Conservation (phyloP, 2,888 invertebrate genomes). For the Rhimphoctona megacephalus region DNA sequence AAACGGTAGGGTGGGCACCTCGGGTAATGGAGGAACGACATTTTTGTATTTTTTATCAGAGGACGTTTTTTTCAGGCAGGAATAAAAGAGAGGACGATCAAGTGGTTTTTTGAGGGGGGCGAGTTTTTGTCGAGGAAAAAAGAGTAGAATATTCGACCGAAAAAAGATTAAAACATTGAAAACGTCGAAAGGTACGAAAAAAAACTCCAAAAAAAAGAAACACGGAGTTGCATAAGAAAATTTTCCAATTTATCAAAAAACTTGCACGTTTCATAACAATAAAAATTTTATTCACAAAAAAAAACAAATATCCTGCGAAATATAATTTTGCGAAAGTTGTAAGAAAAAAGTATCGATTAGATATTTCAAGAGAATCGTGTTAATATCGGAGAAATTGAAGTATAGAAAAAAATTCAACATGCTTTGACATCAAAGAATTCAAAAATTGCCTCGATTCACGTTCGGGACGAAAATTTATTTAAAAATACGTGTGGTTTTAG, state of each 20-base stretch:
- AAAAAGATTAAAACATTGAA: conserved; percentile 6
- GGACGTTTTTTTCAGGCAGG: conserved; percentile 35
- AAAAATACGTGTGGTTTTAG: background rate
- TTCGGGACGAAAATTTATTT: background rate
- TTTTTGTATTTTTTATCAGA: conserved; percentile 22
- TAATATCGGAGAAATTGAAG: background rate
- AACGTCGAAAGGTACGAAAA: background rate
- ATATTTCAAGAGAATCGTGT: background rate
- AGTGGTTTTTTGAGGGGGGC: conserved; percentile 11
- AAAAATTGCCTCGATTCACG: background rate
- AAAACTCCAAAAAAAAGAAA: background rate
- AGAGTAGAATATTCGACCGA: conserved; percentile 28
- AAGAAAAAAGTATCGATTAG: background rate
- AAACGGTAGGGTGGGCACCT: conserved; percentile 83
- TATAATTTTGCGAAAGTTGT: background rate
- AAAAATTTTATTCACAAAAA: conserved; percentile 16
- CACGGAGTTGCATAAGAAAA: background rate
- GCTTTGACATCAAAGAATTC: conserved; percentile 14
- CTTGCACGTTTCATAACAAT: conserved; percentile 6
- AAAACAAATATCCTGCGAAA: background rate
- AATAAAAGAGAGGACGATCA: conserved; percentile 9
- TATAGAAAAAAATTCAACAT: conserved; percentile 24
- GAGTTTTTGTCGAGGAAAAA: conserved; percentile 24
- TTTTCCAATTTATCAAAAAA: background rate
- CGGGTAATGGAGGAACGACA: conserved; percentile 76